Conservation (phyloP, 2,113 vertebrate genomes). For the Leucosticte australis region DNA sequence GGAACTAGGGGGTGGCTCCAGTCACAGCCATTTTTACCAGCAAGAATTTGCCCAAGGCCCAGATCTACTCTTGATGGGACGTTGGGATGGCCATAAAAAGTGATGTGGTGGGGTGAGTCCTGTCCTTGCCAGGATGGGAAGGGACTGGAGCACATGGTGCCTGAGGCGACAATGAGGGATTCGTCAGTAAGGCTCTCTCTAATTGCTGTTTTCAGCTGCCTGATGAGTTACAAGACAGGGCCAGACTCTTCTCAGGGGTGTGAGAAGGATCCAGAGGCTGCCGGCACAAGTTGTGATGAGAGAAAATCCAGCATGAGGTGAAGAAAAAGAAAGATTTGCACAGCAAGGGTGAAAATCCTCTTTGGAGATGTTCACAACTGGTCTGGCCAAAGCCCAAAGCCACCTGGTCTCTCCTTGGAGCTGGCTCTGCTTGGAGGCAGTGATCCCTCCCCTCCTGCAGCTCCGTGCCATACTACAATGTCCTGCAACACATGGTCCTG, state of each 20-base stretch:
- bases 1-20: background rate
- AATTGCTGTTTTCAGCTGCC: background rate
- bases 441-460: background rate
- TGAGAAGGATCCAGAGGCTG: background rate
- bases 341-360: conserved; percentile 36
- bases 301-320: background rate
- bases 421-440: background rate
- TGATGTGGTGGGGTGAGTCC: background rate
- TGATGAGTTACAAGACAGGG: background rate
- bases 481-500: background rate
- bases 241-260: background rate
- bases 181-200: background rate
- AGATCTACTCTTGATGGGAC: background rate
- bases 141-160: background rate
- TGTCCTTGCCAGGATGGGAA: background rate
- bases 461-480: background rate
- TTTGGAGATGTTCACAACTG: conserved; percentile 27
- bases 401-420: conserved; percentile 2
- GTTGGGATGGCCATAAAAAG: background rate
- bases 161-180: background rate
- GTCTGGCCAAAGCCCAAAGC: conserved; percentile 10
- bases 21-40: background rate
- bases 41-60: background rate
- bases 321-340: conserved; percentile 27
- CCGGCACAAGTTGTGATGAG: background rate